Conservation (phyloP, 2,888 invertebrate genomes). For the Tenthredo distinguenda region DNA sequence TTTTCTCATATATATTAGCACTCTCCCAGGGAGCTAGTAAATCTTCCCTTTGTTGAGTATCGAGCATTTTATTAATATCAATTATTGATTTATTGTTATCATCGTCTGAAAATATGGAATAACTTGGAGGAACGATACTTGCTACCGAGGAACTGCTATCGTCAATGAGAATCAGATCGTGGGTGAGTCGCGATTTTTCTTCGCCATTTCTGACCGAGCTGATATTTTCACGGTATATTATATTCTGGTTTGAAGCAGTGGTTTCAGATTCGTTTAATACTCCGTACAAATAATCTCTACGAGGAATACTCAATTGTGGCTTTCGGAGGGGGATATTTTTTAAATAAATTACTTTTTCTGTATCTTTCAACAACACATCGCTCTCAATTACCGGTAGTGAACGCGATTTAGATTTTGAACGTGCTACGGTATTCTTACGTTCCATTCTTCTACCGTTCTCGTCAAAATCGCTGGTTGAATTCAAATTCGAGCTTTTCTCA, state of each 20-base stretch:
- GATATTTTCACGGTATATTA: background rate
- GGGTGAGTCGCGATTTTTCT: background rate
- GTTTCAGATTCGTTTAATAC: background rate
- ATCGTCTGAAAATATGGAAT: background rate
- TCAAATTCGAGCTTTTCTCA: background rate
- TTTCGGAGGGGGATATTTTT: background rate
- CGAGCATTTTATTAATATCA: background rate
- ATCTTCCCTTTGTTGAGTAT: slow-evolving; percentile 13
- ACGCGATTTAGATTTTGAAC: background rate
- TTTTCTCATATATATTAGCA: background rate
- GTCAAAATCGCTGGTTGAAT: background rate
- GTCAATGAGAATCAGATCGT: background rate
- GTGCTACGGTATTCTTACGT: background rate
- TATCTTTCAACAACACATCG: background rate
- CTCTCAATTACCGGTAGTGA: background rate
- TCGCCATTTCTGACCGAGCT: background rate
- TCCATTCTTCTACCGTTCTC: background rate
- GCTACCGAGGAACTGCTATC: background rate
- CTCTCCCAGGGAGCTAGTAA: slow-evolving; percentile 24
- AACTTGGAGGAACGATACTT: slow-evolving; percentile 22
- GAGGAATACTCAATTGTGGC: background rate
- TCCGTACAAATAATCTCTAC: background rate
- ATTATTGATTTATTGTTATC: background rate
- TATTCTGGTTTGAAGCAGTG: background rate
- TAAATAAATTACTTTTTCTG: background rate